A percentile compares a stretch with the other conserved stretches of the same genome.
Evolutionary conservation across 2,888 invertebrate genomes (phyloP).

Genomic region (Xylota segnis): DNA sequence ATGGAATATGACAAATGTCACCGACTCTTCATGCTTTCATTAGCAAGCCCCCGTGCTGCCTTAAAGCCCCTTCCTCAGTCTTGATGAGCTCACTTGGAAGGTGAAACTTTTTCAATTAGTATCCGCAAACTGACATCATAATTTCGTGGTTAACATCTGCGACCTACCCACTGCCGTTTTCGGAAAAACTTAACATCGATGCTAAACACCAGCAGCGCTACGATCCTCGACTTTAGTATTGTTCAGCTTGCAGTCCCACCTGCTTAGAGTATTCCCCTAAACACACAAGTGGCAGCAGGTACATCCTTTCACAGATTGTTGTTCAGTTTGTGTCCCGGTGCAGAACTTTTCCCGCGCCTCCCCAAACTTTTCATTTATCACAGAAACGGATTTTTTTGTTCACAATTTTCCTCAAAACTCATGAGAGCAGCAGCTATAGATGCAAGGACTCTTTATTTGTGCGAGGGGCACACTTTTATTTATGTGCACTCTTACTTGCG

Average conservation of each 20-base stretch:
- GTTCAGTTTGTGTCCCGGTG: not conserved
- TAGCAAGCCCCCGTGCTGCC: not conserved
- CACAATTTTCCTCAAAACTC: not conserved
- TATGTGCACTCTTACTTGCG: conserved; percentile 38
- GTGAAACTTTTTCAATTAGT: conserved; percentile 55
- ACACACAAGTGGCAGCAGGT: not conserved
- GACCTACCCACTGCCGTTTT: not conserved
- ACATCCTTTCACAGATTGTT: not conserved
- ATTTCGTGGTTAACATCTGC: conserved; percentile 53
- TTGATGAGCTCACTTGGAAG: not conserved
- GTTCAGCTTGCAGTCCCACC: not conserved
- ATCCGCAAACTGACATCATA: conserved; percentile 30
- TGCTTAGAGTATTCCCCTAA: not conserved
- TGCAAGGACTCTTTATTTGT: not conserved
- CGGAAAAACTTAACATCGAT: not conserved
- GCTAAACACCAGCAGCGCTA: not conserved
- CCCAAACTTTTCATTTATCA: not conserved
- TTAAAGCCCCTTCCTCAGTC: not conserved
- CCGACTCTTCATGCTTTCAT: not conserved
- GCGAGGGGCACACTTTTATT: not conserved
- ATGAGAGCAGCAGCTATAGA: not conserved
- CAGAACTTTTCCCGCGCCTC: not conserved
- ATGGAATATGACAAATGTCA: not conserved
- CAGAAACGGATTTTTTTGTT: not conserved
- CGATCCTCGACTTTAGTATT: not conserved